Base-by-base conservation (phyloP, 2,797 vertebrate genomes). In the Clamator glandarius region DNA sequence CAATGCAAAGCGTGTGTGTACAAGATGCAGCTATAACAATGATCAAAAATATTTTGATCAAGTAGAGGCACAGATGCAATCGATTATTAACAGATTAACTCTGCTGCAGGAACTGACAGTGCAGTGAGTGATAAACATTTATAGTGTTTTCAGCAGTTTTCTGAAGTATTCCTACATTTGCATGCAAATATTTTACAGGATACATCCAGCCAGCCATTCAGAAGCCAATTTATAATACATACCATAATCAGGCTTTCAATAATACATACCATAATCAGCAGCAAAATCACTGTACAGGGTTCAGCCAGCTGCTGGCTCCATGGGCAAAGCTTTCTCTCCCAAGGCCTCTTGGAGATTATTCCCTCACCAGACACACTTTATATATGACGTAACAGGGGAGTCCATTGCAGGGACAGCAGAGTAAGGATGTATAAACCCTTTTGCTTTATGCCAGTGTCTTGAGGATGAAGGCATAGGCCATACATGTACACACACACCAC, bases 1-100 rank as follows among this genome's bases (percentile, higher is more conserved):
- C 31, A 41, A 19, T 13, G 54, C 17, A 54, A 93, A 74, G 28
- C 7, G 8, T 13, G 46, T 3, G 2, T 5, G 14, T 6, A 39
- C 36, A 16, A 70, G 33, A 31, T 50, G 57, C 29, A 69, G 75
- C 44, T 61, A 7, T 5, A 77, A 39, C 4, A 52, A 76, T 0
- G 4, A 48, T 55, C 59, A n/a, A 17, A 80, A 11, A 7, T 0
- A n/a, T 36, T 59, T 33, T 68, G 7, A 41, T 77, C 17, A 31
- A 84, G 33, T 54, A 77, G 80, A 90, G 78, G 33, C 87, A 74
- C n/a, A 66, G 48, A 75, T 68, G 54, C 62, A 39, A 46, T 91
- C 39, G 61, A 57, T 68, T 69, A 68, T 54, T 87, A 83, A 83
- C 41, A 87, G 81, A 72, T 83, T 58, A 95, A 68, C 58, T 54